Evolutionary conservation across 1,140 invertebrate species (phyloP).

Genomic region (Neoseiulus cucumeris): DNA sequence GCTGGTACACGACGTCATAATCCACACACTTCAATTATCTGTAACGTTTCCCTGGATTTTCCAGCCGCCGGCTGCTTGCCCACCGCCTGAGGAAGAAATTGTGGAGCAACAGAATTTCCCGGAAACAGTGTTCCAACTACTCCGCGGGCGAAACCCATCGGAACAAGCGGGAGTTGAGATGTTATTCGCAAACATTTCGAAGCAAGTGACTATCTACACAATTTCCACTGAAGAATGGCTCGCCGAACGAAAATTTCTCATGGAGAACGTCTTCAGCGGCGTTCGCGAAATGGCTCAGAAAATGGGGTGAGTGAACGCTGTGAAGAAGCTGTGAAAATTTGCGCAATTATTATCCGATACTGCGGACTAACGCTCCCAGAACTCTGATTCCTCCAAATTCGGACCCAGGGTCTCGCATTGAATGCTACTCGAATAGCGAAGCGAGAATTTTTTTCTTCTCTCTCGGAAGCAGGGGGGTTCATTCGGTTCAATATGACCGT

Average conservation of each 20-base stretch:
- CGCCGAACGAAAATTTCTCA: not conserved
- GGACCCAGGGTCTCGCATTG: too few relatives aligned
- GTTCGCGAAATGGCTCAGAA: slow-evolving; percentile 1
- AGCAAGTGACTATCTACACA: slow-evolving; percentile 5
- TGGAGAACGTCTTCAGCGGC: not conserved
- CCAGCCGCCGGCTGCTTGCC: not conserved
- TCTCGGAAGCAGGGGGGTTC: too few relatives aligned
- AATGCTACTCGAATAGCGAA: too few relatives aligned
- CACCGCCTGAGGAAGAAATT: not conserved
- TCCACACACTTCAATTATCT: too few relatives aligned
- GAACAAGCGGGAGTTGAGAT: not conserved
- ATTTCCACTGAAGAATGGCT: slow-evolving; percentile 1
- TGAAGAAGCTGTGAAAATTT: too few relatives aligned
- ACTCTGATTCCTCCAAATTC: too few relatives aligned
- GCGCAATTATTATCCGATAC: too few relatives aligned
- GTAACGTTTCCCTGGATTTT: too few relatives aligned
- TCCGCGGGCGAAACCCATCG: not conserved
- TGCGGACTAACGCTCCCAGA: too few relatives aligned
- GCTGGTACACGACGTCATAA: too few relatives aligned
- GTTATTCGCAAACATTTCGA: slow-evolving; percentile 5
- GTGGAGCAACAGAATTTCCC: not conserved
- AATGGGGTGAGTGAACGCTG: not conserved
- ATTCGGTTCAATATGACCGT: too few relatives aligned
- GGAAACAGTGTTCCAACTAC: not conserved
- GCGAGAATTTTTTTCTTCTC: too few relatives aligned